Evolutionary conservation across 2,113 vertebrate species (phyloP).

Genomic region (Copsychus sechellarum): DNA sequence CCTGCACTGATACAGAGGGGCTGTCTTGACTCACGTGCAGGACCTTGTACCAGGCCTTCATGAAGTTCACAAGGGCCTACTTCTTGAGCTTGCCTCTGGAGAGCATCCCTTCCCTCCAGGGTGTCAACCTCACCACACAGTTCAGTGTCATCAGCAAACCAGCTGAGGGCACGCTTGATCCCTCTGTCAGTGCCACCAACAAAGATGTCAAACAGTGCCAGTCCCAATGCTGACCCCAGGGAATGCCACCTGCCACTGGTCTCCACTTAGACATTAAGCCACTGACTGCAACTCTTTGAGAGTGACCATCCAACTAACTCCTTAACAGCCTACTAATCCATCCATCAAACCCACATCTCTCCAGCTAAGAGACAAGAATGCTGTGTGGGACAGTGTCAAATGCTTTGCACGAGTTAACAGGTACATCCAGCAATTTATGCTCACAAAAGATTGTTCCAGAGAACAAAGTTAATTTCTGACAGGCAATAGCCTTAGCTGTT

Average conservation of each 20-base stretch:
- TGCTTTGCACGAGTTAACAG: not conserved
- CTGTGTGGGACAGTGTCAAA: not conserved
- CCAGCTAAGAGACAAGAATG: not conserved
- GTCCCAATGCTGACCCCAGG: not conserved
- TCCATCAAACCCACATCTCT: not conserved
- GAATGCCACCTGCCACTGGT: not conserved
- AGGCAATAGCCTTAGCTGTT: not conserved
- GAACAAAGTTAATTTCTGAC: not conserved
- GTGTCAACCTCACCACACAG: not conserved
- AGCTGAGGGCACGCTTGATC: fast-evolving
- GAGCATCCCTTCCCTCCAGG: not conserved
- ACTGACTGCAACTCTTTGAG: not conserved
- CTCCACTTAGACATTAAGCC: not conserved
- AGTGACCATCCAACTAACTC: not conserved
- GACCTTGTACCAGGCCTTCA: no score
- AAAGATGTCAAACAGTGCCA: not conserved
- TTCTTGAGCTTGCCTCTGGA: not conserved
- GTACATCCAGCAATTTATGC: not conserved
- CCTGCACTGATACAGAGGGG: not conserved
- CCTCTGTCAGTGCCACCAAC: not conserved
- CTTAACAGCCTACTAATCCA: not conserved
- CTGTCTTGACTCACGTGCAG: not conserved
- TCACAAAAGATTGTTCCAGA: not conserved
- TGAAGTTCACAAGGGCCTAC: not conserved
- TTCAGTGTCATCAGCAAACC: not conserved